phyloP scores from a whole-genome alignment of 2,113 vertebrate species.

The Todiramphus saurophagus region DNA sequence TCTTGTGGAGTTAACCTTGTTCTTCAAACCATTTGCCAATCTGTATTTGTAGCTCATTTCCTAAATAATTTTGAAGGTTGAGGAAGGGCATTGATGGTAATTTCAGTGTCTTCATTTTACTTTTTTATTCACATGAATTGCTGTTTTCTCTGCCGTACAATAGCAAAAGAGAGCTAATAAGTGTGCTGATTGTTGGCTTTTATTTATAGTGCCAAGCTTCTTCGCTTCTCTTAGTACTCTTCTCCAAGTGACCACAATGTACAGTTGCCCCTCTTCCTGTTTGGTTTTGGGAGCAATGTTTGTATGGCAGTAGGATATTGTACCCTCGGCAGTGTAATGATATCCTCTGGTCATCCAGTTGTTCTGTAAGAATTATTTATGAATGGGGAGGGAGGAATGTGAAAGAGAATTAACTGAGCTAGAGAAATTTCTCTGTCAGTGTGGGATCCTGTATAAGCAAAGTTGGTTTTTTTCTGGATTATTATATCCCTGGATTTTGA shows the following conservation, averaged over 20 bases:
- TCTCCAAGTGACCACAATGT: neutral
- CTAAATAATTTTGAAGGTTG: slow-evolving; percentile 32
- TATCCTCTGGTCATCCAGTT: neutral
- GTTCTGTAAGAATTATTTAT: neutral
- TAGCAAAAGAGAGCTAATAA: slow-evolving; percentile 19
- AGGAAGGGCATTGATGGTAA: slow-evolving; percentile 34
- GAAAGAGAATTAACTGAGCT: neutral
- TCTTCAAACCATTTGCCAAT: slow-evolving; percentile 1
- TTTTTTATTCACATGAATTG: slow-evolving; percentile 36
- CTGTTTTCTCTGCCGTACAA: slow-evolving; percentile 12
- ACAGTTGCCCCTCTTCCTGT: slow-evolving; percentile 29
- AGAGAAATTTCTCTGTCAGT: neutral
- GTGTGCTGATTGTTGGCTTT: slow-evolving; percentile 42
- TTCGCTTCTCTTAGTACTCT: neutral
- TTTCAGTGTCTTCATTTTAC: slow-evolving; percentile 31
- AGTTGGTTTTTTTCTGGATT: neutral
- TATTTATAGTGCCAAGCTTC: neutral
- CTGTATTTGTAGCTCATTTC: slow-evolving; percentile 29
- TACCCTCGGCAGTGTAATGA: neutral
- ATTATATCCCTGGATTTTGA: neutral
- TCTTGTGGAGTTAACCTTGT: slow-evolving; percentile 33
- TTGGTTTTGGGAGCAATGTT: slow-evolving; percentile 11
- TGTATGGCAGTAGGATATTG: neutral
- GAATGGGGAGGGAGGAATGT: neutral
- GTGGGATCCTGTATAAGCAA: neutral